A percentile compares a stretch with the other conserved stretches of the same genome.
Conservation (phyloP, 1,140 invertebrate genomes). For the Drosophila prosaltans region DNA sequence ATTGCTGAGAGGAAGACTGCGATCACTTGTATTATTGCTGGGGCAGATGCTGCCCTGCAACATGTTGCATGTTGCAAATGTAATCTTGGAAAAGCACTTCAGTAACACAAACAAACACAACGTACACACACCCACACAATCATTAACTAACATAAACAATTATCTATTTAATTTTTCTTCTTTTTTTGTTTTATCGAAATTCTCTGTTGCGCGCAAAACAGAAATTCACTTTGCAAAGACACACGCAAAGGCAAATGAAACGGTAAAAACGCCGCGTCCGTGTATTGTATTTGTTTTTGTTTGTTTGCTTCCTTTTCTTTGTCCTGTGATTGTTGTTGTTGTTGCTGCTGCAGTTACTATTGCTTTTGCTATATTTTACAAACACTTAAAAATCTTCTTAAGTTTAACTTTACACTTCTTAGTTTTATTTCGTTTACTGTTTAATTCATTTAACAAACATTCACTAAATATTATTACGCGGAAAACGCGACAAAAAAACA, state of each 20-base stretch:
- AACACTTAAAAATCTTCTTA: neutral
- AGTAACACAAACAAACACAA: neutral
- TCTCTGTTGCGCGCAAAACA: conserved; percentile 8
- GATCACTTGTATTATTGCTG: conserved; percentile 39
- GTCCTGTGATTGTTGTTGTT: neutral
- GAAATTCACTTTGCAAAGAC: conserved; percentile 8
- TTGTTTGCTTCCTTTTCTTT: conserved; percentile 2
- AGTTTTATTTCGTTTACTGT: neutral
- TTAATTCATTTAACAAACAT: neutral
- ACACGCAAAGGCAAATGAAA: conserved; percentile 2
- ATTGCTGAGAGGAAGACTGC: conserved; percentile 1
- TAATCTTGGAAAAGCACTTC: neutral
- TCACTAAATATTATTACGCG: conserved; percentile 1
- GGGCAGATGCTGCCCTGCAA: conserved; percentile 45
- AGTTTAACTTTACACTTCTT: neutral
- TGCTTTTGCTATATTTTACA: neutral
- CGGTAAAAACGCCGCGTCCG: conserved; percentile 10
- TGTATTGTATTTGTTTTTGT: conserved; percentile 9
- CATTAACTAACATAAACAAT: conserved; percentile 3
- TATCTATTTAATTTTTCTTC: neutral
- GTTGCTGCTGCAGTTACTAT: neutral
- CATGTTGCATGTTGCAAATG: conserved; percentile 46
- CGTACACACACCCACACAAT: neutral
- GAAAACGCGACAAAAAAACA: conserved; percentile 3
- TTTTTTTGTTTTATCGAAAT: neutral